Evolutionary conservation across 1,140 invertebrate genomes (phyloP).

Genomic region (Rhopalosiphum maidis): DNA sequence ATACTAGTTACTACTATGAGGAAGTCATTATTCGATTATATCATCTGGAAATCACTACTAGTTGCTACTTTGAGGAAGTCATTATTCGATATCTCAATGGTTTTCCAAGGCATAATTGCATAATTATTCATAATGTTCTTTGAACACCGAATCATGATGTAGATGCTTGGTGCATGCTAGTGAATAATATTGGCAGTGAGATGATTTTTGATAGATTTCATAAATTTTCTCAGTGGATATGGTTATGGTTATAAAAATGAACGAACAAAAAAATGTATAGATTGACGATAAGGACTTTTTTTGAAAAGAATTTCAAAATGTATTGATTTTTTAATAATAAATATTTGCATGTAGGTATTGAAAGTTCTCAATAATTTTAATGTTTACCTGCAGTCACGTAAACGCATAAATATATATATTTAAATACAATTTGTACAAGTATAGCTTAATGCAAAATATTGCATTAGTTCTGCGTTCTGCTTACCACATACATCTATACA

Average conservation of each 20-base stretch:
- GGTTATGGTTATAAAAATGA: neutral
- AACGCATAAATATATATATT: neutral
- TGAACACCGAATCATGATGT: neutral
- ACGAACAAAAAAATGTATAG: neutral
- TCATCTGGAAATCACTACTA: neutral
- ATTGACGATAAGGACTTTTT: neutral
- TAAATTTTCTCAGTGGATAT: too few species aligned
- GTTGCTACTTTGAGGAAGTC: neutral
- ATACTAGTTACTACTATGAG: too few species aligned
- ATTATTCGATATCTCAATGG: neutral
- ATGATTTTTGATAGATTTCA: neutral
- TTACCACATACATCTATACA: conserved; percentile 21
- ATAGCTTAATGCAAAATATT: conserved; percentile 4
- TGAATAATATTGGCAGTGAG: too few species aligned
- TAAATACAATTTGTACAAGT: neutral
- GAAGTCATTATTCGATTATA: neutral
- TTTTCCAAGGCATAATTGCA: neutral
- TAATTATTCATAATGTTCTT: neutral
- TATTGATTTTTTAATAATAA: neutral
- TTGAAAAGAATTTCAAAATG: neutral
- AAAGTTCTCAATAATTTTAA: neutral
- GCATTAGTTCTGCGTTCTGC: conserved; percentile 7
- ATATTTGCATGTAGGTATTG: neutral
- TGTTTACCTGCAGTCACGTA: neutral
- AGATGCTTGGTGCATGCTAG: neutral